These are phyloP conservation scores for Triplophysa yarkandensis DNA, from an alignment of 2,797 vertebrate species.

Conservation along the genomic window DNA sequence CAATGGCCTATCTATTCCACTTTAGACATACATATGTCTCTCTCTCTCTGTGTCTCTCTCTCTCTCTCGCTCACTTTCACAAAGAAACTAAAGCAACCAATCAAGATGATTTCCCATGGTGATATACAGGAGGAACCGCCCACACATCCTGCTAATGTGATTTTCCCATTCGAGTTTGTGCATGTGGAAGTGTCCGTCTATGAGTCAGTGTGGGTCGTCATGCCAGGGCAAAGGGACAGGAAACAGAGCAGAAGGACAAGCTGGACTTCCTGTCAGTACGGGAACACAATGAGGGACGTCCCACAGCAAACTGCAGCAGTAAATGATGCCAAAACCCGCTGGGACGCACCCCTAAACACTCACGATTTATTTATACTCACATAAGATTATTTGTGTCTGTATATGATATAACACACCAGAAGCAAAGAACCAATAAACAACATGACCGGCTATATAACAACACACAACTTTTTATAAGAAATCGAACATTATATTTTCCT, in stretches of 20 bases:
- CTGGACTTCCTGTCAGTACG: conserved; percentile 43
- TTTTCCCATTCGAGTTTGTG: not conserved
- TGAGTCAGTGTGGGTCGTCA: conserved; percentile 57
- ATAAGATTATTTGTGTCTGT: not conserved
- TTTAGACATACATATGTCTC: not conserved
- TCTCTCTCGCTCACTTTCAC: no score
- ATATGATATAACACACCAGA: not conserved
- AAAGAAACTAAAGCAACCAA: no score
- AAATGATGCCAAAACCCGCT: conserved; percentile 10
- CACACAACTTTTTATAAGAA: no score
- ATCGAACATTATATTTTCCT: no score
- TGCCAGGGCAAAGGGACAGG: conserved; percentile 64
- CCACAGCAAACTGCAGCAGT: not conserved
- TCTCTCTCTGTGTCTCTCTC: not conserved
- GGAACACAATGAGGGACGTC: conserved; percentile 27
- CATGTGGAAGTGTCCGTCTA: not conserved
- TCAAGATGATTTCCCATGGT: no score
- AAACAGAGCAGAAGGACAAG: conserved; percentile 62
- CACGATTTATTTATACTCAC: conserved; percentile 10
- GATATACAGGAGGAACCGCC: no score
- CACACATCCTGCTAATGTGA: not conserved
- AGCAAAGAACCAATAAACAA: not conserved
- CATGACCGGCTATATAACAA: not conserved
- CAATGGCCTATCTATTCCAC: conserved; percentile 1
- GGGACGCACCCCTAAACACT: conserved; percentile 9